Evolutionary conservation across 2,113 vertebrate genomes (phyloP).

Genomic region (Cyphomyrus plagiostoma): DNA sequence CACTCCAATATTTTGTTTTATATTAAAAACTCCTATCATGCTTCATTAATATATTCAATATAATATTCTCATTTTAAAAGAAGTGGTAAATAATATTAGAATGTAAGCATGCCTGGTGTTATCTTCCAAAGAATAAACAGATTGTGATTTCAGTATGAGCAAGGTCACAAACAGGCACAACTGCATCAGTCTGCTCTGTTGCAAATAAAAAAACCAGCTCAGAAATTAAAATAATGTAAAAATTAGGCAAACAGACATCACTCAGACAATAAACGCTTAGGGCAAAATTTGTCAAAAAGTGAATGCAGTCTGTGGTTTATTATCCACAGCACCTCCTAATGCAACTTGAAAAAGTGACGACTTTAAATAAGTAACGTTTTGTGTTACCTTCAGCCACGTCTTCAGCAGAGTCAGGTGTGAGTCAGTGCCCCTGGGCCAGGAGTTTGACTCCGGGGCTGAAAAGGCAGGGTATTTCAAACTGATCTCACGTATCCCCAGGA

Average conservation of each 20-base stretch:
- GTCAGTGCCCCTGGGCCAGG: conserved; percentile 19
- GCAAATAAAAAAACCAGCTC: neutral
- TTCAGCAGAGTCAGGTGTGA: conserved; percentile 28
- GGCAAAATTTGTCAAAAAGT: neutral
- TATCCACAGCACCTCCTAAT: neutral
- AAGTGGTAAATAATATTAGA: neutral
- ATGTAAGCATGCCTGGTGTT: neutral
- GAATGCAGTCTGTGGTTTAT: neutral
- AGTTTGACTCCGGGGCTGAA: conserved; percentile 46
- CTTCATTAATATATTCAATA: neutral
- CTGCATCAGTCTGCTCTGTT: neutral
- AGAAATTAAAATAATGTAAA: neutral
- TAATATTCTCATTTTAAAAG: neutral
- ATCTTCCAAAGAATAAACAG: neutral
- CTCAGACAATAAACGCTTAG: neutral
- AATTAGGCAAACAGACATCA: neutral
- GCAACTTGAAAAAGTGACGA: neutral
- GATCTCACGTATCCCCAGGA: conserved; percentile 50
- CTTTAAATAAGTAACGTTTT: neutral
- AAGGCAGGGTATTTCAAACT: conserved; percentile 51
- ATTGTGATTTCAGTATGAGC: neutral
- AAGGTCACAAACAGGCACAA: neutral
- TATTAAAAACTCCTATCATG: neutral
- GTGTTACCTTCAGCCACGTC: conserved; percentile 28
- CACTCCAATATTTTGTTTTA: neutral